Base-by-base conservation (phyloP, 1,140 invertebrate genomes). In the Telenomus remus region DNA sequence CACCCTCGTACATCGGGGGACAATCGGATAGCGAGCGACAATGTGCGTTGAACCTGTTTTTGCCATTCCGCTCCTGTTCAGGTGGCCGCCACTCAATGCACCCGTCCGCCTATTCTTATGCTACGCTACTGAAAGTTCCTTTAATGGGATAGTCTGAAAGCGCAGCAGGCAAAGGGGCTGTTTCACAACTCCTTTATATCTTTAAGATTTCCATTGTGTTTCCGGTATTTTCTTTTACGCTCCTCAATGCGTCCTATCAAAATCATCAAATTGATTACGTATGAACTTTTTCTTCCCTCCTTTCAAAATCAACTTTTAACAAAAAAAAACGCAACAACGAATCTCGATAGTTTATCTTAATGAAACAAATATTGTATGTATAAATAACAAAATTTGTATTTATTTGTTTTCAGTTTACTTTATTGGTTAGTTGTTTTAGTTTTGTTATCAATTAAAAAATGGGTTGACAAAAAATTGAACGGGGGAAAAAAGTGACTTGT, bases 31-130 rank as follows among this genome's bases (percentile, higher is more conserved):
- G 54, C 15, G 54, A 37, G 35, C 16, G 15, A 60, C 57, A 56
- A 66, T 57, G 54, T 42, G 13, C 37, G 44, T 50, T 50, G 53
- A 55, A 55, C 63, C 63, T 68, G 54, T 68, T 59, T 68, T 42
- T 48, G 12, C 42, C 39, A 35, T 43, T 66, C 37, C 64, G 64
- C 54, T 59, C 54, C 54, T 68, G 64, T 46, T 68, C 64, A 60
- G 55, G 50, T 69, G 65, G 65, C 49, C 49, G 16, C 50, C 50
- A 59, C 56, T 69, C 56, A 60, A 61, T 69, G 65, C 65, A 60
- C 65, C 65, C 65, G 65, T 69, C 65, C 65, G 65, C 65, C 65
- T 69, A 69, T 69, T 60, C 65, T 69, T 69, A 69, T 57, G 49
- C 39, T 69, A 59, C 65, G 65, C 65, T 60, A 69, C 65, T 69